Conservation (phyloP, 2,888 invertebrate genomes). For the Temnothorax rugatulus region DNA sequence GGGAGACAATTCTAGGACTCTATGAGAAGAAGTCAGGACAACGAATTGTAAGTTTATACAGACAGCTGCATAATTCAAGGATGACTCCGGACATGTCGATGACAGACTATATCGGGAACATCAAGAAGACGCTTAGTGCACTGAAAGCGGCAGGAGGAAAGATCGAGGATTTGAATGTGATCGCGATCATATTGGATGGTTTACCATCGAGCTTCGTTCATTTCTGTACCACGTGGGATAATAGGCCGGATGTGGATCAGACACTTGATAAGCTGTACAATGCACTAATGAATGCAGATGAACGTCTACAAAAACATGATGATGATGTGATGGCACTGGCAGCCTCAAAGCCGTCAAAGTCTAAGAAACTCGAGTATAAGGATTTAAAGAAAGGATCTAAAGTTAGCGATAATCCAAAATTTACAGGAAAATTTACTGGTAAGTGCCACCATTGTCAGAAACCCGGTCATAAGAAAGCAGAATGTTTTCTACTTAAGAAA, state of each 20-base stretch:
- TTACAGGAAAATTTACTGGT: neutral
- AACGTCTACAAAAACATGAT: neutral
- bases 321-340: neutral
- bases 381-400: neutral
- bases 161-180: neutral
- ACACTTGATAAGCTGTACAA: neutral
- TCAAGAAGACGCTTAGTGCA: slow-evolving; percentile 5
- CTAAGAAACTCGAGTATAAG: neutral
- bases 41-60: slow-evolving; percentile 6
- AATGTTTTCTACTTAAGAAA: neutral
- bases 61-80: slow-evolving; percentile 5
- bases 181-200: slow-evolving; percentile 6
- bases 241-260: neutral
- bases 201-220: neutral
- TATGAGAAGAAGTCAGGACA: slow-evolving; percentile 13
- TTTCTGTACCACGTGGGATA: slow-evolving; percentile 15
- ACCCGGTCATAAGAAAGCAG: neutral
- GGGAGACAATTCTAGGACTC: neutral
- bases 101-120: neutral
- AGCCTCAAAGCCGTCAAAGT: neutral
- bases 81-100: neutral
- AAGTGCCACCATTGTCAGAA: neutral
- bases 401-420: neutral
- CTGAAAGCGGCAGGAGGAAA: neutral
- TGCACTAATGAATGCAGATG: slow-evolving; percentile 10